Conservation (phyloP, 2,888 invertebrate genomes). For the Toxonevra muliebris region DNA sequence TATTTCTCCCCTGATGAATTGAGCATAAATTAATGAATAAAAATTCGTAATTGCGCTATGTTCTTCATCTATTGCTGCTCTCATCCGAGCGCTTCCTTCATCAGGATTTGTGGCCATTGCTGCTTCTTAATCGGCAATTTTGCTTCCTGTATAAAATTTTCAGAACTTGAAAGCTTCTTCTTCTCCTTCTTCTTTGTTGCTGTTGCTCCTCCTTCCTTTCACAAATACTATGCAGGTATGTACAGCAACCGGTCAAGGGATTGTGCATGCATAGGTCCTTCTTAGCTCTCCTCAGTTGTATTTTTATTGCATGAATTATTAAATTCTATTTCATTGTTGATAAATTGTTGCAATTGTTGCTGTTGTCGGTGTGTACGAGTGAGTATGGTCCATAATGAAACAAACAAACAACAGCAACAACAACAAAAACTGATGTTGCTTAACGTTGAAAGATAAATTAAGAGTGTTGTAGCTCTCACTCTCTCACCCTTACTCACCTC, state of each 20-base stretch:
- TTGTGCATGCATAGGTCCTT: too few species aligned
- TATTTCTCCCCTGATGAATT: conserved; percentile 11
- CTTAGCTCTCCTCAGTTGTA: background rate
- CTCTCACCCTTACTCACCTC: background rate
- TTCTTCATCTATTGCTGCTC: background rate
- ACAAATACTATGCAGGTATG: too few species aligned
- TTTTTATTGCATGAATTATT: conserved; percentile 31
- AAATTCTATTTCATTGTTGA: conserved; percentile 23
- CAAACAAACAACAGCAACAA: too few species aligned
- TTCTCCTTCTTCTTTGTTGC: background rate
- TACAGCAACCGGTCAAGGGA: too few species aligned
- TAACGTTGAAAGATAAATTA: too few species aligned
- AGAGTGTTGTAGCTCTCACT: conserved; percentile 9
- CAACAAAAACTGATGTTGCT: background rate
- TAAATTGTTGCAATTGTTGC: background rate
- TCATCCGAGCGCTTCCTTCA: background rate
- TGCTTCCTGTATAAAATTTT: background rate
- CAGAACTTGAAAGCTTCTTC: background rate
- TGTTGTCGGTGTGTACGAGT: conserved; percentile 2
- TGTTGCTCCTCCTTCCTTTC: too few species aligned
- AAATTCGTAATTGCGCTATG: conserved; percentile 25
- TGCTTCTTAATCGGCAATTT: too few species aligned
- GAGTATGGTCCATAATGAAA: background rate
- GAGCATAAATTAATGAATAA: conserved; percentile 28
- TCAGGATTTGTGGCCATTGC: too few species aligned